phyloP scores from a whole-genome alignment of 2,113 vertebrate species.

The Hassar affinis region DNA sequence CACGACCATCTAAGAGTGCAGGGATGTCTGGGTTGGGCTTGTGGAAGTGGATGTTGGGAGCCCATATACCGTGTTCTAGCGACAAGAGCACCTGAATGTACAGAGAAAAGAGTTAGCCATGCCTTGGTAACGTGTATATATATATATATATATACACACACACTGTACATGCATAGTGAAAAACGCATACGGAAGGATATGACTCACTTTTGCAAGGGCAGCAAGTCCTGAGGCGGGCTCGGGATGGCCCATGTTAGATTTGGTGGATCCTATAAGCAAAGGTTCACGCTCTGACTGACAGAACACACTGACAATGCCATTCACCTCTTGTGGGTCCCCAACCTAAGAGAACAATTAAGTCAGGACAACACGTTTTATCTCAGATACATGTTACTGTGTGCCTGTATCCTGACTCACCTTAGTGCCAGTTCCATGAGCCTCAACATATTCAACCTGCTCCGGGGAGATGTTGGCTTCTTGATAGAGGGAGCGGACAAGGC shows the following conservation, averaged over 20 bases:
- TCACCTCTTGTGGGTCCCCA: conserved; percentile 93
- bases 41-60: conserved; percentile 89
- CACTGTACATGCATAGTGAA: not conserved
- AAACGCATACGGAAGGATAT: not conserved
- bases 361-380: not conserved
- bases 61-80: conserved; percentile 87
- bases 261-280: conserved; percentile 89
- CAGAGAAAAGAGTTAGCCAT: not conserved
- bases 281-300: conserved; percentile 74
- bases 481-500: conserved; percentile 79
- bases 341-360: conserved; percentile 70
- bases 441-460: conserved; percentile 86
- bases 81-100: conserved; percentile 82
- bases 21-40: conserved; percentile 85
- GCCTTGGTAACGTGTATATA: not conserved
- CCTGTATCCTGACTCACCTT: conserved; percentile 74
- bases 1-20: conserved; percentile 76
- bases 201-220: conserved; percentile 83
- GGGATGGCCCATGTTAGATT: conserved; percentile 97
- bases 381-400: not conserved
- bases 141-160: not conserved
- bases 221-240: conserved; percentile 92
- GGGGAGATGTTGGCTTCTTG: conserved; percentile 68
- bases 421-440: conserved; percentile 95
- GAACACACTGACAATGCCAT: conserved; percentile 77